Evolutionary conservation across 2,888 invertebrate species (phyloP), one percentile per base, ranked within the genome.

Genomic region (Sesia bembeciformis): DNA sequence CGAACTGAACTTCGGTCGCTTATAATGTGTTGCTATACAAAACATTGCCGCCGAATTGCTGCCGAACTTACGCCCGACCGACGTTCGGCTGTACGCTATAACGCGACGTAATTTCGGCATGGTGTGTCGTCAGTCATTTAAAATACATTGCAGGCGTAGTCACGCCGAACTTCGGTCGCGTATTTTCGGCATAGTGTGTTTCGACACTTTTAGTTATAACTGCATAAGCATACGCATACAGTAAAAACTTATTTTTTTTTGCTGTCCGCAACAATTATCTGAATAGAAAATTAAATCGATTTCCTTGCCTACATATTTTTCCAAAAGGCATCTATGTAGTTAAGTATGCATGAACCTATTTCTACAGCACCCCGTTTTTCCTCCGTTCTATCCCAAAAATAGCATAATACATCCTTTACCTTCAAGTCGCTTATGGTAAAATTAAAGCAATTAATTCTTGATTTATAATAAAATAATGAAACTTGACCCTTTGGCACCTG

Each of bases 351-450:
- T 2, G 40, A 54, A 0, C 62, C 62, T 4, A 66, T 63, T 57
- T 64, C 65, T 6, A 52, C 52, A 6, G 60, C 59, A 5, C 63
- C 63, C 3, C 62, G 51, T 43, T 61, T 65, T 49, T 55, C 64
- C 39, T 64, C 57, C 3, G 52, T 51, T 50, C 65, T 63, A 23
- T 59, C 52, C 62, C 63, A 63, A 56, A 66, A 62, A 53, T 54
- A 63, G 43, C 60, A 65, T 4, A 52, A 42, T 3, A 61, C 60
- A 52, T 58, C 56, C 46, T 58, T 56, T 39, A 55, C 52, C 5
- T 54, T 50, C 39, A 60, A 56, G n/a, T 57, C 58, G 40, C 59
- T 55, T 8, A 57, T 42, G 46, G 61, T 61, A 51, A 62, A 61
- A 52, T 61, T 63, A 4, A 49, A 49, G 8, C 54, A 62, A 23